Conservation (phyloP, 2,797 vertebrate species). For the Adrianichthys oophorus region DNA sequence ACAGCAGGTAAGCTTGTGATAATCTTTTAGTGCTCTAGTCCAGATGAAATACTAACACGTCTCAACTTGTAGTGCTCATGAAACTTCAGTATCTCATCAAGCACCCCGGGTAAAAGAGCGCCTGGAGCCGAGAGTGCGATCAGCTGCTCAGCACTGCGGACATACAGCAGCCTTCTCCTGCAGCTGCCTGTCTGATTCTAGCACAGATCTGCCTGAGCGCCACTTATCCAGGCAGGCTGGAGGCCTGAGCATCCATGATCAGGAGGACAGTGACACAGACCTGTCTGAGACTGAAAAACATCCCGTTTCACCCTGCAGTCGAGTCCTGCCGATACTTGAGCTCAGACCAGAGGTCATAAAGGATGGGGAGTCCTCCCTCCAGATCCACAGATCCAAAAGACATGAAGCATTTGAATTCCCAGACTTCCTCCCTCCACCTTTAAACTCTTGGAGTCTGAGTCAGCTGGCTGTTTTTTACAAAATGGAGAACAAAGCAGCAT, state of each 20-base stretch:
- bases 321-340: conserved; percentile 81
- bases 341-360: conserved; percentile 86
- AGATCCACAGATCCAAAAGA: conserved; percentile 31
- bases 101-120: conserved; percentile 13
- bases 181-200: conserved; percentile 7
- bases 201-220: conserved; percentile 16
- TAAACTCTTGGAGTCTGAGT: conserved; percentile 87
- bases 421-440: conserved; percentile 90
- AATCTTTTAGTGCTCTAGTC: neutral
- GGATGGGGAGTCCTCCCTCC: conserved; percentile 44
- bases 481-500: conserved; percentile 62
- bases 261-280: conserved; percentile 82
- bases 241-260: conserved; percentile 25
- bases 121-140: conserved; percentile 33
- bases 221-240: neutral
- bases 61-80: conserved; percentile 34
- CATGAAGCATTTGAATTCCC: conserved; percentile 73
- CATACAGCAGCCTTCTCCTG: conserved; percentile 17
- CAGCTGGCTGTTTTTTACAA: conserved; percentile 82
- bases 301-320: conserved; percentile 55
- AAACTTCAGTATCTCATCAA: conserved; percentile 25
- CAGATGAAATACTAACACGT: neutral
- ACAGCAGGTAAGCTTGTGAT: conserved; percentile 54
- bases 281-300: conserved; percentile 87
- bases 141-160: conserved; percentile 14